Base-by-base conservation (phyloP, 2,797 vertebrate genomes). In the Typhlichthys subterraneus region DNA sequence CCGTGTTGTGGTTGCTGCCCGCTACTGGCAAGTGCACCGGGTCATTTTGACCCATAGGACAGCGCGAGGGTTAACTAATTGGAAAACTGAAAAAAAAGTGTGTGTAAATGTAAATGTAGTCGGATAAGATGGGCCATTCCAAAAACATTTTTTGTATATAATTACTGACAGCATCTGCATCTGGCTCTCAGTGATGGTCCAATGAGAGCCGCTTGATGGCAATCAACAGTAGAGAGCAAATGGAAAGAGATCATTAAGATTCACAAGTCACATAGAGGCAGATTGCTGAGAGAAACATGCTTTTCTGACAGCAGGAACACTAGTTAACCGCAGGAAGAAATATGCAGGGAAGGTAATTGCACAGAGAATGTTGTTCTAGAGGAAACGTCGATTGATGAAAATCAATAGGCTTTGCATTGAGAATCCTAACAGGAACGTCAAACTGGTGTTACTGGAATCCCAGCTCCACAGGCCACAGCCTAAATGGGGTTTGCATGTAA, bases 261-360 rank as follows among this genome's bases (percentile, higher is more conserved):
- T 49, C 54, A 63, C 53, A 31, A 66, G 65, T 49, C 54, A 63
- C 53, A 31, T 63, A 67, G 46, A 19, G 52, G 70, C 51, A 54
- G 60, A 63, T 42, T 42, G 38, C 38, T 42, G 38, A 9, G 45
- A 64, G 19, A 12, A 15, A 13, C 13, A 48, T 29, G 31, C 11
- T 59, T 63, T 38, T 53, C 15, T 13, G 14, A 63, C 12, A n/a
- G 42, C 49, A 47, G 57, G 56, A 42, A 13, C 23, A 33, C 50
- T 58, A 62, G 53, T 17, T 53, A 45, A 63, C n/a, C 9, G 14
- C 13, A 4, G 11, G 8, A 31, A 38, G 11, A 14, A 14, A 13
- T 23, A 19, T 23, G 42, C 17, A 1, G 2, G 59, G 31, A 61
- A 65, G 48, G 42, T 51, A 52, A 49, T 14, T 54, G 29, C 31